Evolutionary conservation across 2,888 invertebrate genomes (phyloP), one percentile per base, ranked within the genome.

Genomic region (Microdon myrmicae): DNA sequence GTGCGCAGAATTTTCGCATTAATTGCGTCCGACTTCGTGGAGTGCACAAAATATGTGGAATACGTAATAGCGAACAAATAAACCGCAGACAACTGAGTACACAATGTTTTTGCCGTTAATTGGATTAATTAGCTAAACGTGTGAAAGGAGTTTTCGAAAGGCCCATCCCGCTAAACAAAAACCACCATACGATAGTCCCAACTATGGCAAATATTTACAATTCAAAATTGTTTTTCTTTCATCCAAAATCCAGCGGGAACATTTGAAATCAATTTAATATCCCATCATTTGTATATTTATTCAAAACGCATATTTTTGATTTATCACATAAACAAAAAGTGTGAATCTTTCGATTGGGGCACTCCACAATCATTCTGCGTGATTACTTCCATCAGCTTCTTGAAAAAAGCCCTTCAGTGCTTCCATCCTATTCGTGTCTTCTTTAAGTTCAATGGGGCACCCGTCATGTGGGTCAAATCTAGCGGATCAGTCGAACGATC

Each of bases 281-380:
- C n/a, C n/a, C 49, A 31, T 49, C 49, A 45, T 61, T 58, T 64
- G 64, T 64, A 64, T 64, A 64, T 64, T 64, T 64, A 38, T 64
- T 32, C 53, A 17, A 34, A 58, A 58, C 56, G 51, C 58, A 64
- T 64, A 58, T 53, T 64, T 64, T 64, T 64, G 64, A 64, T 64
- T 64, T 51, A 64, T 53, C 41, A 37, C 58, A 34, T 64, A 64
- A 64, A 64, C 64, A 64, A 51, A 32, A 28, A 47, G 43, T 58
- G 48, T 47, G 47, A 32, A 43, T 64, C 64, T 64, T 64, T 64
- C 58, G 64, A 32, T 58, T 58, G 26, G 48, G 41, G 23, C 22
- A 48, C 26, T n/a, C n/a, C n/a, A 53, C 64, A 64, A 64, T 64
- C 51, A 64, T 43, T 53, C 28, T 37, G n/a, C n/a, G n/a, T 41